phyloP scores from a whole-genome alignment of 2,888 invertebrate genomes.

The Copidosoma aretas region DNA sequence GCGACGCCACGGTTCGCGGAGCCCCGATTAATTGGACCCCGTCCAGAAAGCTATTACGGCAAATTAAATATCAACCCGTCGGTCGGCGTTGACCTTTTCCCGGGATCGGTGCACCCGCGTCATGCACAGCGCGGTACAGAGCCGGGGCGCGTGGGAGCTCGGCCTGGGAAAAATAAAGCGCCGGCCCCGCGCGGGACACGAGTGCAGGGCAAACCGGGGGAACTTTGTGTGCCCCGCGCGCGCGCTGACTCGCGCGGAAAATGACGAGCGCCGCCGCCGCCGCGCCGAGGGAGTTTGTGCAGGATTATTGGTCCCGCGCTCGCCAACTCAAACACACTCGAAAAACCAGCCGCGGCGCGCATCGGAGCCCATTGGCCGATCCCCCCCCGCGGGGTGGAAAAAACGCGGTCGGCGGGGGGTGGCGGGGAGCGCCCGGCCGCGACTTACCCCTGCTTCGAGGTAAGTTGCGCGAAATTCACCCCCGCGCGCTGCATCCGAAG shows the following conservation, averaged over 20 bases:
- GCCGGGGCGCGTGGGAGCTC: neutral
- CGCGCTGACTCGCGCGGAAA: constrained; percentile 36
- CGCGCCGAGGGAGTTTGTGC: constrained; percentile 29
- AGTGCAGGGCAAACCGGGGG: constrained; percentile 37
- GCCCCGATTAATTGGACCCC: constrained; percentile 26
- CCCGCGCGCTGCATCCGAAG: too few relatives aligned
- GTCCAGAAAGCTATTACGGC: constrained; percentile 27
- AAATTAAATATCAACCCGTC: constrained; percentile 28
- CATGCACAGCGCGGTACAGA: neutral
- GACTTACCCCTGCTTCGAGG: too few relatives aligned
- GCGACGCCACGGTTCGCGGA: constrained; percentile 6
- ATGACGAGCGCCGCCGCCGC: constrained; percentile 11
- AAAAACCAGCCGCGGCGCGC: constrained; percentile 27
- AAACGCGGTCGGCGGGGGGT: neutral
- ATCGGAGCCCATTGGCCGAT: constrained; percentile 2
- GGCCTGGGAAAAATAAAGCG: constrained; percentile 8
- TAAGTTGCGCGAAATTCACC: too few relatives aligned
- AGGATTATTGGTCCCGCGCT: constrained; percentile 38
- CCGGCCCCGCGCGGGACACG: constrained; percentile 7
- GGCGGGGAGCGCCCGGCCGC: too few relatives aligned
- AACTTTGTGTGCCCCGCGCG: constrained; percentile 28
- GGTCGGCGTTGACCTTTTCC: constrained; percentile 2
- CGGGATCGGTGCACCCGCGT: too few relatives aligned
- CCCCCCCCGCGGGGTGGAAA: constrained; percentile 9
- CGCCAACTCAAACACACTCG: constrained; percentile 39